Percentiles rank a stretch among this genome's conserved stretches.
Conservation (phyloP, 2,888 invertebrate genomes). For the Tetrapedia diversipes region DNA sequence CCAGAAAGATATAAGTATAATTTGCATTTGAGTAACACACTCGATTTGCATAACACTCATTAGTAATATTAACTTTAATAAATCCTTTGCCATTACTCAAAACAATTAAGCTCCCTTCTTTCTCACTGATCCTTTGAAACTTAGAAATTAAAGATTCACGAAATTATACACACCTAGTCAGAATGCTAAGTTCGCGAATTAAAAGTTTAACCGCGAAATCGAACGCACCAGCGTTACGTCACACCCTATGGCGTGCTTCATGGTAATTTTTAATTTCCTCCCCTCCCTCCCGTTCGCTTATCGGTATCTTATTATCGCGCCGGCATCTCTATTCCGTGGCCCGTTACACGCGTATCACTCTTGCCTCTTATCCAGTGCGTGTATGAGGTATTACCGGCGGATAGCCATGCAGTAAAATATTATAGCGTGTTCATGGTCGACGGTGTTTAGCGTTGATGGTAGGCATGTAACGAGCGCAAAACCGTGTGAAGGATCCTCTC, state of each 20-base stretch:
- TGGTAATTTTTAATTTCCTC: conserved; percentile 11
- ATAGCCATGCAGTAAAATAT: conserved; percentile 51
- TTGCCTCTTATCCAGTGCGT: conserved; percentile 29
- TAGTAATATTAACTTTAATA: no score
- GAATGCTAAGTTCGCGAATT: no score
- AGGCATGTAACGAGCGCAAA: conserved; percentile 69
- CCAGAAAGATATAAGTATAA: no score
- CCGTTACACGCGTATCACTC: conserved; percentile 42
- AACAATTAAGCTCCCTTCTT: no score
- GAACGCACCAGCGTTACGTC: no score
- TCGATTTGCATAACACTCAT: no score
- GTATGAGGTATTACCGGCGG: conserved; percentile 39
- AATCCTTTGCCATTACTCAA: no score
- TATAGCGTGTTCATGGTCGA: conserved; percentile 55
- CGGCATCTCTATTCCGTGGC: conserved; percentile 23
- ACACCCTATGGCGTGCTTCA: neutral
- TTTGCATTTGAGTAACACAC: no score
- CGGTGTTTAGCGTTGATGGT: conserved; percentile 62
- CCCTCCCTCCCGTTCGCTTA: conserved; percentile 5
- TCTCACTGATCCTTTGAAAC: no score
- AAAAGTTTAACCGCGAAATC: no score
- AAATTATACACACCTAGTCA: no score
- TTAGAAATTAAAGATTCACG: no score
- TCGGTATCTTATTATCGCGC: conserved; percentile 33
- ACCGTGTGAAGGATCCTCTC: conserved; percentile 69